Conservation (phyloP, 2,113 vertebrate species). For the Gymnarchus niloticus region DNA sequence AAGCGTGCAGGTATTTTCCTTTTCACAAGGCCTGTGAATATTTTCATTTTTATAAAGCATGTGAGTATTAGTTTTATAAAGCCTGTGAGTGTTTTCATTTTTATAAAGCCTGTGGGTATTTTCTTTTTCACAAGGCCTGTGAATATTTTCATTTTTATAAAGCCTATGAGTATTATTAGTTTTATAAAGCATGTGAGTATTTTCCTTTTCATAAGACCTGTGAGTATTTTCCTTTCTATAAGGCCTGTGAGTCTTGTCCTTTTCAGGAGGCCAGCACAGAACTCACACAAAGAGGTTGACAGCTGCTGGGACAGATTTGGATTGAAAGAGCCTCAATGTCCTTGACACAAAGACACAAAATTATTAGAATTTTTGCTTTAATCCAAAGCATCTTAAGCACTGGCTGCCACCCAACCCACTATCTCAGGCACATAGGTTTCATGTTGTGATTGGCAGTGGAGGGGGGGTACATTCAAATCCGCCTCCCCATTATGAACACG, state of each 20-base stretch:
- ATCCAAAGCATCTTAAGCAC: background rate
- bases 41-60: background rate
- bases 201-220: background rate
- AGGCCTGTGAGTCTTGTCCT: background rate
- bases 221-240: background rate
- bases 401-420: background rate
- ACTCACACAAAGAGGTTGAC: background rate
- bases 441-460: background rate
- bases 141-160: background rate
- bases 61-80: background rate
- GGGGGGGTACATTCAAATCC: background rate
- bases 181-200: background rate
- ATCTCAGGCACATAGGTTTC: background rate
- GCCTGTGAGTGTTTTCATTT: background rate
- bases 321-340: background rate
- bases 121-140: too few species aligned
- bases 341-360: background rate
- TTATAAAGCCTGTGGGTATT: background rate
- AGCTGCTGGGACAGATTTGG: background rate
- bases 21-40: background rate
- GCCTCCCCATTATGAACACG: background rate
- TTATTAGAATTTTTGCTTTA: constrained; percentile 10
- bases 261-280: background rate
- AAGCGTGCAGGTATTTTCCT: background rate
- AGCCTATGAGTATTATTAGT: background rate